phyloP scores from a whole-genome alignment of 2,888 invertebrate species.

The Rhagonycha lutea region DNA sequence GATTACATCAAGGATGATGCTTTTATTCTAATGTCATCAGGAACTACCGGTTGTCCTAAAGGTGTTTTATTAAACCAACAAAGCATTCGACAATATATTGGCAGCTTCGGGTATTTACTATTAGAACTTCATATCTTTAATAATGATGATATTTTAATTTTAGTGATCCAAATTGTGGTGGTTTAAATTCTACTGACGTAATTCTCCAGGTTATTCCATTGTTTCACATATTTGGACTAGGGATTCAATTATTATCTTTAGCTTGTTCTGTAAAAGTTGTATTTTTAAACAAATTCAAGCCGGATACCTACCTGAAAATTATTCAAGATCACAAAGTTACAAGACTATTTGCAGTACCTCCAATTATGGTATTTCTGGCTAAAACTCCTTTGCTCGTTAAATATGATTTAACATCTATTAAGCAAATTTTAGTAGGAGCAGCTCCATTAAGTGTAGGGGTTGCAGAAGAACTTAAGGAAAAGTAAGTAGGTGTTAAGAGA shows the following conservation, averaged over 20 bases:
- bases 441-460: slow-evolving; percentile 50
- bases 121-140: not conserved
- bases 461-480: slow-evolving; percentile 59
- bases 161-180: not conserved
- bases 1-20: not conserved
- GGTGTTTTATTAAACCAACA: slow-evolving; percentile 68
- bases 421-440: not conserved
- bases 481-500: not conserved
- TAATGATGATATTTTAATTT: not conserved
- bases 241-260: not conserved
- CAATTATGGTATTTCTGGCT: not conserved
- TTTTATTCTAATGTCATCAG: slow-evolving; percentile 70
- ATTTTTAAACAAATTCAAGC: not conserved
- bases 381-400: not conserved
- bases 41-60: slow-evolving; percentile 79
- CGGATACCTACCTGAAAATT: not conserved
- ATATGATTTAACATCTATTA: not conserved
- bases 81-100: not conserved
- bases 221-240: not conserved
- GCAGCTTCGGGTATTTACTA: not conserved
- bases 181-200: not conserved
- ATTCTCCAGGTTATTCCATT: not conserved
- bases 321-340: not conserved
- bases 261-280: not conserved
- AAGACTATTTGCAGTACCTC: not conserved